Percentiles rank a stretch among this genome's conserved stretches.
Conservation (phyloP, 2,797 vertebrate genomes). For the Macropus fuliginosus region DNA sequence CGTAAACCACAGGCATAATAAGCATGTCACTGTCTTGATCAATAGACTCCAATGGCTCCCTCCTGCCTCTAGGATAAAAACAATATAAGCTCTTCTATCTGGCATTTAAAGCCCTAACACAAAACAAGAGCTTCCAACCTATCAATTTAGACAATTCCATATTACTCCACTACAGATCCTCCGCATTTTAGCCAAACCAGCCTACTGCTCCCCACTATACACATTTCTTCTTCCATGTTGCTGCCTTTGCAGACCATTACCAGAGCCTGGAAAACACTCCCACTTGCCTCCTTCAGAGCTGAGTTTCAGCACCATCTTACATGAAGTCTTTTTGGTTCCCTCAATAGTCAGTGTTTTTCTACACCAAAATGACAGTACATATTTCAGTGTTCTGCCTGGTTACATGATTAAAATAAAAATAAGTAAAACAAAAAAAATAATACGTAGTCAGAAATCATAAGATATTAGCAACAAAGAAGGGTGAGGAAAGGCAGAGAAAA, state of each 20-base stretch:
- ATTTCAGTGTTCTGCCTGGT: conserved; percentile 17
- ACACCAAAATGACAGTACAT: neutral
- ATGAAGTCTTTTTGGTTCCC: neutral
- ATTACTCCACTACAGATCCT: neutral
- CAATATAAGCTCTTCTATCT: neutral
- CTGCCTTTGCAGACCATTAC: neutral
- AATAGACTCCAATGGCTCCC: neutral
- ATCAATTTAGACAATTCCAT: neutral
- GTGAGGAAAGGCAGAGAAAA: neutral
- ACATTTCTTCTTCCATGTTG: neutral
- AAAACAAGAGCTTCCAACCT: neutral
- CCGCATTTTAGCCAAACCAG: neutral
- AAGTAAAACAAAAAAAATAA: neutral
- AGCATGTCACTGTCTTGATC: neutral
- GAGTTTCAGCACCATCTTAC: neutral
- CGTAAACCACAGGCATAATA: neutral
- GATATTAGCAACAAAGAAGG: conserved; percentile 28
- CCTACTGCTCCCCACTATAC: neutral
- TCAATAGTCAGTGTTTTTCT: neutral
- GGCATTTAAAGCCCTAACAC: neutral
- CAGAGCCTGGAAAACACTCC: neutral
- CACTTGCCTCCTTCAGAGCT: neutral
- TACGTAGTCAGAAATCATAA: conserved; percentile 18
- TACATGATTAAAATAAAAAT: conserved; percentile 18
- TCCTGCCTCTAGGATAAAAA: neutral